These are phyloP conservation scores for Lottia gigantea DNA, from an alignment of 2,888 invertebrate species.

Conservation along the genomic window DNA sequence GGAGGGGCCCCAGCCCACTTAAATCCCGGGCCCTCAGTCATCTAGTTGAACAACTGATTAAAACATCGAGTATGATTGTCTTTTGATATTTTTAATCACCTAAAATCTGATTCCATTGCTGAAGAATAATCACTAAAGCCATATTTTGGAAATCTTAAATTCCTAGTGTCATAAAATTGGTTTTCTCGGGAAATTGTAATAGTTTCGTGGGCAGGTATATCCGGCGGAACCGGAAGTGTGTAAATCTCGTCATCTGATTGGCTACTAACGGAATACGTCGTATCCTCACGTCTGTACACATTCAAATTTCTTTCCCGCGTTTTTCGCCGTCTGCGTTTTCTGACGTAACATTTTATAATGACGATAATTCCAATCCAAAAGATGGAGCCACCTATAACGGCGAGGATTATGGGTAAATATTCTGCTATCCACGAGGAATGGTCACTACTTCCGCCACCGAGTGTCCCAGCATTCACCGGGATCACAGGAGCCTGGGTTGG, in stretches of 20 bases:
- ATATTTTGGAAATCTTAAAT: not conserved
- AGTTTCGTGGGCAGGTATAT: not conserved
- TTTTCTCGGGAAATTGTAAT: not conserved
- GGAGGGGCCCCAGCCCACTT: no score
- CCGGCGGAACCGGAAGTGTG: constrained; percentile 8
- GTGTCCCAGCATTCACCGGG: not conserved
- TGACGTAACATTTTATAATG: constrained; percentile 4
- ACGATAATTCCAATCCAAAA: constrained; percentile 3
- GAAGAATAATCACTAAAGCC: not conserved
- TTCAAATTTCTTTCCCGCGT: not conserved
- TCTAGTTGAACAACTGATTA: no score
- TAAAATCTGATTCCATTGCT: not conserved
- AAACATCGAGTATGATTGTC: not conserved
- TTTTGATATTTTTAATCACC: not conserved
- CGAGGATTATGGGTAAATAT: constrained; percentile 1
- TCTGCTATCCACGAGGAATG: not conserved
- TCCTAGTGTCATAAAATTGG: not conserved
- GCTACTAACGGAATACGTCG: not conserved
- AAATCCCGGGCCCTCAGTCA: no score
- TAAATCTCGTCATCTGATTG: constrained; percentile 1
- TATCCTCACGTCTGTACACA: not conserved
- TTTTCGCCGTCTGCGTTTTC: not conserved
- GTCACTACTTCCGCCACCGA: not conserved
- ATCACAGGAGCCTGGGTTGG: not conserved
- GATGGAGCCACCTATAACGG: not conserved